phyloP scores from a whole-genome alignment of 2,888 invertebrate genomes.

The Pristionchus fissidentatus region DNA sequence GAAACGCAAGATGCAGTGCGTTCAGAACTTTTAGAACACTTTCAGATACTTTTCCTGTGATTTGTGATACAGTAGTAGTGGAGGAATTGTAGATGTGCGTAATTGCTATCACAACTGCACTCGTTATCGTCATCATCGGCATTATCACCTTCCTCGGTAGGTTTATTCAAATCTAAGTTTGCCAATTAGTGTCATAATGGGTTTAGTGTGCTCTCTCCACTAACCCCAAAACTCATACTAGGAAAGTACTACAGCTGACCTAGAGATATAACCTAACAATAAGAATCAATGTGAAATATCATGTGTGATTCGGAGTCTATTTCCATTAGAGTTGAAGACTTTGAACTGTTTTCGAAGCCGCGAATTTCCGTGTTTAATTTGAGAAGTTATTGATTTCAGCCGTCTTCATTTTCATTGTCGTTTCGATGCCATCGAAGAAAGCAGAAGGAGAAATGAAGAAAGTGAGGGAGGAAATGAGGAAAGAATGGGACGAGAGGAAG shows the following conservation, averaged over 20 bases:
- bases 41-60: too few species aligned
- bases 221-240: too few species aligned
- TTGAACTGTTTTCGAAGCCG: too few species aligned
- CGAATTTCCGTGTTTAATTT: too few species aligned
- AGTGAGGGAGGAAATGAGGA: background rate
- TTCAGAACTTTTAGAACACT: too few species aligned
- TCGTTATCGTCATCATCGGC: background rate
- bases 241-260: too few species aligned
- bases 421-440: constrained; percentile 12
- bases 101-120: background rate
- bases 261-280: too few species aligned
- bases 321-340: background rate
- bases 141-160: background rate
- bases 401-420: background rate
- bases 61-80: too few species aligned
- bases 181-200: too few species aligned
- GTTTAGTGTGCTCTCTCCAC: too few species aligned
- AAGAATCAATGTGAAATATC: too few species aligned
- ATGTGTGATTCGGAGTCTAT: background rate
- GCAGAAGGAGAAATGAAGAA: constrained; percentile 16
- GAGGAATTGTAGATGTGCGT: background rate
- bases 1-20: too few species aligned
- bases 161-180: background rate
- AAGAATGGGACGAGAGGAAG: constrained; percentile 21
- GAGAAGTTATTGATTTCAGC: background rate